phyloP scores from a whole-genome alignment of 2,113 vertebrate species.

The Holacanthus passer region DNA sequence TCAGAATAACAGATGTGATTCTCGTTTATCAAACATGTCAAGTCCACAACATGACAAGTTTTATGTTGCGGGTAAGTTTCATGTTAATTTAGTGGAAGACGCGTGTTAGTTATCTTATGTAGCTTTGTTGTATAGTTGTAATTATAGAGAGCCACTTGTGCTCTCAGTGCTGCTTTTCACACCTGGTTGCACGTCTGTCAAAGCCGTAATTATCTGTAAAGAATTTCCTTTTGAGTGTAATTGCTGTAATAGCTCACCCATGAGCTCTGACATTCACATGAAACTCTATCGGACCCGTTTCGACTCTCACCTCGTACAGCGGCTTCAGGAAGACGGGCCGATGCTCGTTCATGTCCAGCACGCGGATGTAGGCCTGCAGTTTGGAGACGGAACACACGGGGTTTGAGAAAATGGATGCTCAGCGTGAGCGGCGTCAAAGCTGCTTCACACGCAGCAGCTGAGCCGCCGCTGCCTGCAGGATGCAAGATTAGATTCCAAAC shows the following conservation, averaged over 20 bases:
- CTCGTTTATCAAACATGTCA: too few species aligned
- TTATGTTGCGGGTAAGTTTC: too few species aligned
- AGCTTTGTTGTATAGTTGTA: not conserved
- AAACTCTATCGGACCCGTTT: not conserved
- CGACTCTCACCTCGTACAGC: slow-evolving; percentile 82
- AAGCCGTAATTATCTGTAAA: not conserved
- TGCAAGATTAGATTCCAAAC: slow-evolving; percentile 21
- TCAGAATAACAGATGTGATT: too few species aligned
- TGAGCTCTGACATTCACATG: not conserved
- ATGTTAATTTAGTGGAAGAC: not conserved
- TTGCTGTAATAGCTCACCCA: not conserved
- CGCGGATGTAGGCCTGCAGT: slow-evolving; percentile 90
- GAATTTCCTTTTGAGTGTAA: not conserved
- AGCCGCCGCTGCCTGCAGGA: not conserved
- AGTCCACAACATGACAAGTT: too few species aligned
- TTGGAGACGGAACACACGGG: not conserved
- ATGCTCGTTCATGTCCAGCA: slow-evolving; percentile 93
- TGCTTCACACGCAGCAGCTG: not conserved
- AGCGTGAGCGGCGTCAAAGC: not conserved
- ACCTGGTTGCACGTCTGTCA: not conserved
- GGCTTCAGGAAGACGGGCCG: slow-evolving; percentile 90
- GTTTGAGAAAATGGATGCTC: slow-evolving; percentile 20
- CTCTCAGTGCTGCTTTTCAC: not conserved
- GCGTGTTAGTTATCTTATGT: not conserved
- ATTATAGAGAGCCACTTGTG: not conserved